phyloP scores from a whole-genome alignment of 1,140 invertebrate genomes.

The Trichoplusia ni region DNA sequence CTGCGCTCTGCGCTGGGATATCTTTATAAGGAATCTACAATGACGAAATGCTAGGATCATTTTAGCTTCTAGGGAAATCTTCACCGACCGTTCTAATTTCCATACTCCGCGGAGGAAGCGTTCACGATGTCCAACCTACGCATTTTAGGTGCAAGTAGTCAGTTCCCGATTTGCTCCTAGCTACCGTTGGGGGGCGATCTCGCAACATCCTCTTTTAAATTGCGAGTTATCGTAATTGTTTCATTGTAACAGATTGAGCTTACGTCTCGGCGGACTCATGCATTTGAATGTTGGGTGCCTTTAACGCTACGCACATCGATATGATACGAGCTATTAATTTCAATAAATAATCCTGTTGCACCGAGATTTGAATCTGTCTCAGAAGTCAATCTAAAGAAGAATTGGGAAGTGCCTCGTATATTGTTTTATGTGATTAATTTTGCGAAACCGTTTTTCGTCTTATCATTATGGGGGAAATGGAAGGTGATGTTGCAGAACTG shows the following conservation, averaged over 20 bases:
- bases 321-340: constrained; percentile 12
- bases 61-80: too few species aligned
- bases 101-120: neutral
- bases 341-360: neutral
- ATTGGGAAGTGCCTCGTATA: neutral
- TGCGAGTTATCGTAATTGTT: constrained; percentile 81
- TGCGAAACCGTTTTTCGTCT: neutral
- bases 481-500: constrained; percentile 50
- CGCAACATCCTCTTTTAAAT: constrained; percentile 80
- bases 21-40: too few species aligned
- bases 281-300: constrained; percentile 58
- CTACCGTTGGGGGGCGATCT: constrained; percentile 67
- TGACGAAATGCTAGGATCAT: too few species aligned
- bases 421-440: neutral
- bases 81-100: too few species aligned
- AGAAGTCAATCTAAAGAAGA: neutral
- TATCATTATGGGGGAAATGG: constrained; percentile 48
- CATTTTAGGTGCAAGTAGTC: constrained; percentile 46
- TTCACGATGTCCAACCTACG: constrained; percentile 18
- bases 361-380: neutral
- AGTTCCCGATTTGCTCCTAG: constrained; percentile 62
- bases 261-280: constrained; percentile 50
- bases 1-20: too few species aligned
- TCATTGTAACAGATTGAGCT: constrained; percentile 77
- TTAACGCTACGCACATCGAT: constrained; percentile 26